Percentiles rank a stretch among this genome's conserved stretches.
These are phyloP conservation scores for Capreolus pygargus DNA, from an alignment of 2,113 vertebrate genomes.

Conservation along the genomic window DNA sequence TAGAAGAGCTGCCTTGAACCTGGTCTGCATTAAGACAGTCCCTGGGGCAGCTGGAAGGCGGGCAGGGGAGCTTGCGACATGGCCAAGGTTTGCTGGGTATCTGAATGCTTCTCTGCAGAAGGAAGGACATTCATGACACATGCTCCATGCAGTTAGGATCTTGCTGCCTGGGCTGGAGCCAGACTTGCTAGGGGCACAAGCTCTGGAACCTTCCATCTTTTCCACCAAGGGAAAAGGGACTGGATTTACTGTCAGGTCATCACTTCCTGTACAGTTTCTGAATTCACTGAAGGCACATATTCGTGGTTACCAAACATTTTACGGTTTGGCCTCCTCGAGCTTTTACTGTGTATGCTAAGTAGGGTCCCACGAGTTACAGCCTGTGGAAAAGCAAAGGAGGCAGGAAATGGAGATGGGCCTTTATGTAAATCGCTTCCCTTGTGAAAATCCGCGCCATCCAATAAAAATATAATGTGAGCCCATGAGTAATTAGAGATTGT, in stretches of 20 bases:
- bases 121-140: accelerated
- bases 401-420: neutral
- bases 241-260: neutral
- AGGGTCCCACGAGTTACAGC: no score
- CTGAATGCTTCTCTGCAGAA: neutral
- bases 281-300: neutral
- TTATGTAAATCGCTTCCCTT: neutral
- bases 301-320: neutral
- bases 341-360: neutral
- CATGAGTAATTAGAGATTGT: neutral
- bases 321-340: neutral
- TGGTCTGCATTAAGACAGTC: neutral
- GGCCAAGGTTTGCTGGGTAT: neutral
- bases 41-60: neutral
- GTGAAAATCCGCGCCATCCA: neutral
- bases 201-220: neutral
- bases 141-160: neutral
- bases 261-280: neutral
- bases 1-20: neutral
- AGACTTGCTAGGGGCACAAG: neutral
- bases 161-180: neutral
- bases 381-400: neutral
- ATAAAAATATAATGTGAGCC: neutral
- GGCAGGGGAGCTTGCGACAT: neutral
- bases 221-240: neutral